Percentiles rank a stretch among this genome's conserved stretches.
Conservation (phyloP, 1,140 invertebrate species). For the Drosophila pandora region DNA sequence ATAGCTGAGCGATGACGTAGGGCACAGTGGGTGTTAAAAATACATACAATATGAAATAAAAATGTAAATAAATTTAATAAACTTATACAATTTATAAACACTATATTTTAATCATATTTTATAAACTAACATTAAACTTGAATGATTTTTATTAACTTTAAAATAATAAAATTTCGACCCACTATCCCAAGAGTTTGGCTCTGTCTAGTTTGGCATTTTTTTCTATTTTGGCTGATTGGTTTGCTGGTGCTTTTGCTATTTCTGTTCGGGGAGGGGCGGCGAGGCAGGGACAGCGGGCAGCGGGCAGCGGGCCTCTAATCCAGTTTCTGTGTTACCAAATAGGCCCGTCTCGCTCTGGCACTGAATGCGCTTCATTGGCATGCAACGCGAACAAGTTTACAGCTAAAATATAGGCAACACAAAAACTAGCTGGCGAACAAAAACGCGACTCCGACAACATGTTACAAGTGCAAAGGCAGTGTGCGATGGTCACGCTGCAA, state of each 20-base stretch:
- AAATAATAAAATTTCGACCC: background rate
- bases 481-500: slow-evolving; percentile 75
- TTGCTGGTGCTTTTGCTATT: slow-evolving; percentile 12
- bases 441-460: slow-evolving; percentile 61
- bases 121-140: no score
- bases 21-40: slow-evolving; percentile 47
- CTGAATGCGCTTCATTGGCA: slow-evolving; percentile 35
- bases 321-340: slow-evolving; percentile 61
- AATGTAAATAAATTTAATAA: background rate
- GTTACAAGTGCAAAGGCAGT: slow-evolving; percentile 75
- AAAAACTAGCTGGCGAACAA: slow-evolving; percentile 18
- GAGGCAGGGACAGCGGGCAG: background rate
- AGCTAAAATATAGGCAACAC: slow-evolving; percentile 55
- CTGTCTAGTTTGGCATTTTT: slow-evolving; percentile 22
- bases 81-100: background rate
- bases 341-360: slow-evolving; percentile 9
- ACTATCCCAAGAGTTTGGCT: slow-evolving; percentile 11
- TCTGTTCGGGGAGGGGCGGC: slow-evolving; percentile 1
- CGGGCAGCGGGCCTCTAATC: slow-evolving; percentile 58
- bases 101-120: background rate
- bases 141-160: background rate
- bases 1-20: slow-evolving; percentile 60
- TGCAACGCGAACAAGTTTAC: slow-evolving; percentile 72
- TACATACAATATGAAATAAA: background rate
- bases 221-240: slow-evolving; percentile 37